Base-by-base conservation (phyloP, 2,888 invertebrate genomes). In the Tachina grossa region DNA sequence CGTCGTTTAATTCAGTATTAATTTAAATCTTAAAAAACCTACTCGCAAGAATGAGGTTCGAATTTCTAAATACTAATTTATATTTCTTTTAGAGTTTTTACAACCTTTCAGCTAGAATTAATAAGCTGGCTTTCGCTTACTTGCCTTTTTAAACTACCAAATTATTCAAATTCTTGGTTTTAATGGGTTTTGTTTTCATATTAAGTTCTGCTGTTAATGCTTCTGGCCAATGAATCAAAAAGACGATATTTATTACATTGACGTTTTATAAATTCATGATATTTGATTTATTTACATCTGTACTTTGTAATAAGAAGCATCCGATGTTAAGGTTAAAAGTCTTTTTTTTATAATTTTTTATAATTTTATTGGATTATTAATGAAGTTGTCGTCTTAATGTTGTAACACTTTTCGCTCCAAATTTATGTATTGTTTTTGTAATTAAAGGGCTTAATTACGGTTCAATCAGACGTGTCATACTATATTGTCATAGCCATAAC, bases 341-440 rank as follows among this genome's bases (percentile, higher is more conserved):
- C 2, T 65, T 39, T 65, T 19, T 11, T 41, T 51, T 4, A 41
- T 10, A 61, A 57, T 22, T 77, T 57, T 66, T 68, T 5, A 69
- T 53, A 74, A 41, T 31, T 2, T 31, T 31, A 31, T 31, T 31
- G 31, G 2, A 31, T 31, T 31, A 31, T 14, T 59, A 74, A 83
- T 77, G 19, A 77, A 78, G 77, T 74, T 74, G 53, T 78, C 77
- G 59, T 47, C 66, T 53, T 57, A 66, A 39, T 61, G 65, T 68
- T 66, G 72, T 59, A 47, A 57, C 65, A 65, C 47, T 77, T 59
- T 63, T 31, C 31, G 31, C 31, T 31, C 31, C 31, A 31, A 31
- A 31, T 31, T 2, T 31, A 31, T 31, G 31, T 31, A 31, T 31
- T 31, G 22, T 22, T 31, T 31, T 31, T 31, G 31, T 4, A 31